Evolutionary conservation across 1,140 invertebrate genomes (phyloP).

Genomic region (Scaptomyza pallida): DNA sequence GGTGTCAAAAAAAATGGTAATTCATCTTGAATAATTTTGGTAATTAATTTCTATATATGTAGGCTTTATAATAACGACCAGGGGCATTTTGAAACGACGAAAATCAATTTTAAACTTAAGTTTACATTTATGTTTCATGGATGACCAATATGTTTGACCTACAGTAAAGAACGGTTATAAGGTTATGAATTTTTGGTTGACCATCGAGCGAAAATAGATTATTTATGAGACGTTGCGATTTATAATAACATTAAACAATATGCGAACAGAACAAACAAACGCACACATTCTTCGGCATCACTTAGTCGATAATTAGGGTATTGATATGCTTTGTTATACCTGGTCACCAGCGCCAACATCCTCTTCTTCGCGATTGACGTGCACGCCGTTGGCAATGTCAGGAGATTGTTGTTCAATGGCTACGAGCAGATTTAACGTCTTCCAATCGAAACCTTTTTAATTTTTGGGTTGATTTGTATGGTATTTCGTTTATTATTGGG

Average conservation of each 20-base stretch:
- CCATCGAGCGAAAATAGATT: constrained; percentile 25
- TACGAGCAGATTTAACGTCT: constrained; percentile 98
- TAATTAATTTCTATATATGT: too few species aligned
- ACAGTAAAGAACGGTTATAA: neutral
- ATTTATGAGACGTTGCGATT: constrained; percentile 22
- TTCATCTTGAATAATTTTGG: too few species aligned
- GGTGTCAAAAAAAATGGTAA: too few species aligned
- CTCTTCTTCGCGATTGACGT: constrained; percentile 94
- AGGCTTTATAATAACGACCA: too few species aligned
- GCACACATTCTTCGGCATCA: constrained; percentile 55
- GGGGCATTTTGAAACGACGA: too few species aligned
- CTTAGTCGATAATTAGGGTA: constrained; percentile 42
- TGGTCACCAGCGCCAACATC: constrained; percentile 99
- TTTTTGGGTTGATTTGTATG: constrained; percentile 64
- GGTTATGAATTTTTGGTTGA: constrained; percentile 9
- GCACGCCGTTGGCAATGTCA: constrained; percentile 98
- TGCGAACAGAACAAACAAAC: constrained; percentile 47
- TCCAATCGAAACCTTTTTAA: constrained; percentile 97
- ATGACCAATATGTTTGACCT: neutral
- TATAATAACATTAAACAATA: constrained; percentile 39
- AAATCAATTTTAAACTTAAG: too few species aligned
- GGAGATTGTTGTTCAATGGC: constrained; percentile 98
- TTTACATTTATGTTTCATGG: too few species aligned
- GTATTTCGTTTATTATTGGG: constrained; percentile 39
- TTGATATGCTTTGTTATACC: constrained; percentile 87